Base-by-base conservation (phyloP, 2,888 invertebrate genomes). In the Archips crataeganus region DNA sequence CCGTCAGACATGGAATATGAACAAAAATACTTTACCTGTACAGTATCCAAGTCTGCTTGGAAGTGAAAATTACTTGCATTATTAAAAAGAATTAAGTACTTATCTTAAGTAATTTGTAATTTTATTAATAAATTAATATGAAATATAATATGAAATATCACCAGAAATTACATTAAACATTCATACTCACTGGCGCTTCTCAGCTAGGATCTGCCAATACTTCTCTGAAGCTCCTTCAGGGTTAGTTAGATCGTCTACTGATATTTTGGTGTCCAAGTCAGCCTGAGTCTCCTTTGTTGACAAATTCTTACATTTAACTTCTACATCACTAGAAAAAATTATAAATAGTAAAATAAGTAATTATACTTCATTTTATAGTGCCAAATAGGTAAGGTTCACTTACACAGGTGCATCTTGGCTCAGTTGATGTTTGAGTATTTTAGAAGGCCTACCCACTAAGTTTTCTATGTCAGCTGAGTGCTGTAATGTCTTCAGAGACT, bases 201-300 rank as follows among this genome's bases (percentile, higher is more conserved):
- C 97, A 36, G 97, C 97, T 76, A 98, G 85, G 62, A 95, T 91
- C 88, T 97, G 94, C 97, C 97, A 98, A 85, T 98, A 98, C 76
- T 95, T 95, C 82, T 96, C 96, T 73, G 97, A 96, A 3, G 97
- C 96, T 51, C 95, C 95, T 72, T 95, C 95, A 73, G 96, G 95
- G 59, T 96, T 96, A 1, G 96, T 97, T 49, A 98, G 92, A 85
- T 98, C 97, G 79, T 96, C 96, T 10, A 90, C 95, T 64, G 96
- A 95, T 51, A 97, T 95, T 81, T 95, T 93, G 65, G 89, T 88
- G 67, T 94, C 92, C 63, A 94, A 90, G 74, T 95, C 95, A 1
- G 96, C 96, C 89, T 96, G 96, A n/a, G 95, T 94, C 78, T 93
- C 93, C 81, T 96, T 97, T 81, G 95, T 94, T 78, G 88, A 95